A percentile compares a stretch with the other conserved stretches of the same genome.
phyloP scores from a whole-genome alignment of 2,113 vertebrate species.

The Austrofundulus limnaeus region DNA sequence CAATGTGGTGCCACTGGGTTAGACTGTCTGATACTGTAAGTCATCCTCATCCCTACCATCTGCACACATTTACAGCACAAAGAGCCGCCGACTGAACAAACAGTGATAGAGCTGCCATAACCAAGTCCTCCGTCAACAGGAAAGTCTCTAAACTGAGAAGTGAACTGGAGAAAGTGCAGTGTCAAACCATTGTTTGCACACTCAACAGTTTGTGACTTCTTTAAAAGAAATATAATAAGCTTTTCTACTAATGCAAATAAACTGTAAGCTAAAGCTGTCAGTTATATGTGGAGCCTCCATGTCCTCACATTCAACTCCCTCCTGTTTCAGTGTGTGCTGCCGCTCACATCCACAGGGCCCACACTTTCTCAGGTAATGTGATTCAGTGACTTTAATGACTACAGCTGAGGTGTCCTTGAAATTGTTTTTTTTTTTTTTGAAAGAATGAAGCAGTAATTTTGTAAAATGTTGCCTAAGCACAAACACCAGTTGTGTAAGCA shows the following conservation, averaged over 20 bases:
- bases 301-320: constrained; percentile 22
- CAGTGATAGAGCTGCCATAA: background rate
- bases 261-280: constrained; percentile 23
- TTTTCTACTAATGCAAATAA: constrained; percentile 16
- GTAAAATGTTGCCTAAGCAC: background rate
- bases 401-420: background rate
- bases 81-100: constrained; percentile 2
- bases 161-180: constrained; percentile 9
- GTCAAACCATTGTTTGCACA: constrained; percentile 13
- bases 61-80: constrained; percentile 10
- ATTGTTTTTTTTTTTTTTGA: no score
- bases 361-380: constrained; percentile 17
- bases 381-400: constrained; percentile 10
- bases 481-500: background rate
- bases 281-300: constrained; percentile 22
- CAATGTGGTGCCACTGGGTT: constrained; percentile 15
- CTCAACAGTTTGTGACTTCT: constrained; percentile 2
- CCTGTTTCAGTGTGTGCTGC: background rate
- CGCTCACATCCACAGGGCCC: constrained; percentile 6
- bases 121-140: constrained; percentile 8
- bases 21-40: constrained; percentile 1
- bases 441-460: background rate
- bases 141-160: background rate
- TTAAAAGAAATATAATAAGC: constrained; percentile 28
- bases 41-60: background rate